These are phyloP conservation scores for Drosophila nebulosa DNA, from an alignment of 1,140 invertebrate genomes.

Conservation along the genomic window DNA sequence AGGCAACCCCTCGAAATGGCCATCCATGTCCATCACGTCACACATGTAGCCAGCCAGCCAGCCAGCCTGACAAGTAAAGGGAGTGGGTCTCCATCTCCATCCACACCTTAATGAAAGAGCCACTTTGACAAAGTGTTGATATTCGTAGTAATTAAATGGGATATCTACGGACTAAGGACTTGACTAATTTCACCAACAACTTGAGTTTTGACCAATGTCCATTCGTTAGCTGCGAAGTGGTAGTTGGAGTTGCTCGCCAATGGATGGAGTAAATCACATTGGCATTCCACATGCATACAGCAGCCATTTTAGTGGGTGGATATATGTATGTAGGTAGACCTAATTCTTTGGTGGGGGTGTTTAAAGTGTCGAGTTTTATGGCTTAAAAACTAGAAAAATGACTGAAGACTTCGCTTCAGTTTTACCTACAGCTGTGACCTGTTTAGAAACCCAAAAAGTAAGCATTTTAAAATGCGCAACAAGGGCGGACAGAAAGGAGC, in stretches of 20 bases:
- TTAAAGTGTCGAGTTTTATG: constrained; percentile 74
- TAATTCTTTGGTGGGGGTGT: constrained; percentile 34
- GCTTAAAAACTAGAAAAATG: constrained; percentile 66
- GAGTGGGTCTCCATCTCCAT: constrained; percentile 8
- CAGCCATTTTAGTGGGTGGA: constrained; percentile 1
- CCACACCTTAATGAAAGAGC: constrained; percentile 56
- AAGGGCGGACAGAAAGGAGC: constrained; percentile 31
- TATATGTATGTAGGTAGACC: background rate
- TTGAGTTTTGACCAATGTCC: constrained; percentile 73
- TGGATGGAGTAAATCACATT: constrained; percentile 68
- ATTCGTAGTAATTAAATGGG: constrained; percentile 76
- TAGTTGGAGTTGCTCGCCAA: constrained; percentile 3
- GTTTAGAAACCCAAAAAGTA: background rate
- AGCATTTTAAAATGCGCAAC: constrained; percentile 55
- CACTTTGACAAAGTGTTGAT: constrained; percentile 80
- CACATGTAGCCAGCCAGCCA: background rate
- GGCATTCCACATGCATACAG: constrained; percentile 51
- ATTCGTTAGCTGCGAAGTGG: constrained; percentile 59
- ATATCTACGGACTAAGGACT: constrained; percentile 33
- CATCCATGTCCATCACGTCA: background rate
- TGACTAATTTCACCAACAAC: constrained; percentile 64
- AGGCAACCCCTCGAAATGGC: background rate
- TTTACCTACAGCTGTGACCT: constrained; percentile 25
- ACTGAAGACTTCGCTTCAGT: constrained; percentile 14
- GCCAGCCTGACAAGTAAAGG: constrained; percentile 52